Evolutionary conservation across 1,140 invertebrate genomes (phyloP), one percentile per base, ranked within the genome.

Genomic region (Danaus melanippus): DNA sequence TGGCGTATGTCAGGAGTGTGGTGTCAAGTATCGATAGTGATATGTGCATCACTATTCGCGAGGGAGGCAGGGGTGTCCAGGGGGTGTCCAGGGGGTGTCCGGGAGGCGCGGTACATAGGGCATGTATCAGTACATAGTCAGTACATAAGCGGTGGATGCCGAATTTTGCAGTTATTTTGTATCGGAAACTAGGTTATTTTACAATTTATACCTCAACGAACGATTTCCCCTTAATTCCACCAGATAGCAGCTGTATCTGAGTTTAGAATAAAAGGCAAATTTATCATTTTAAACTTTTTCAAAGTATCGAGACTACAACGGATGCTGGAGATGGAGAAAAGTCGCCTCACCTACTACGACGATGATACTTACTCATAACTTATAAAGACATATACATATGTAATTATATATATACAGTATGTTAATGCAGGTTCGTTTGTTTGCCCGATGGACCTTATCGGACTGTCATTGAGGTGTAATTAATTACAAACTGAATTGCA

Each of bases 151-250:
- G 61, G 66, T 77, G 66, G 69, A 71, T 79, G 72, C 79, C 80
- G 80, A 86, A 85, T 79, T 85, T 85, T 81, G 79, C 79, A 84
- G 79, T 80, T 83, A 84, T 84, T 85, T 84, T 85, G 79, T 78
- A 80, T 79, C 74, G 79, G 74, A 85, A 85, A 84, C 80, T 85
- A 81, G 80, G 80, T 84, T 85, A 84, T 81, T 69, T 74, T 68
- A 69, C 71, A 76, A 82, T 84, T 82, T 80, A 80, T 82, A 74
- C 71, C 60, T 74, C 66, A 77, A 67, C 71, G 69, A 58, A 68
- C 61, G 71, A 71, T 66, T 67, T 67, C 65, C 61, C 51, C 21
- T 32, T 32, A 44, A 46, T 48, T 32, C 46, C 12, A 15, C 15
- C 15, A 15, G 11, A 15, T 9, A 32, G 39, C 7, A 32, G 21